Conservation (phyloP, 30 jellyfish, hydroid and myxozoan species). For the Haliclystus octoradiatus region DNA sequence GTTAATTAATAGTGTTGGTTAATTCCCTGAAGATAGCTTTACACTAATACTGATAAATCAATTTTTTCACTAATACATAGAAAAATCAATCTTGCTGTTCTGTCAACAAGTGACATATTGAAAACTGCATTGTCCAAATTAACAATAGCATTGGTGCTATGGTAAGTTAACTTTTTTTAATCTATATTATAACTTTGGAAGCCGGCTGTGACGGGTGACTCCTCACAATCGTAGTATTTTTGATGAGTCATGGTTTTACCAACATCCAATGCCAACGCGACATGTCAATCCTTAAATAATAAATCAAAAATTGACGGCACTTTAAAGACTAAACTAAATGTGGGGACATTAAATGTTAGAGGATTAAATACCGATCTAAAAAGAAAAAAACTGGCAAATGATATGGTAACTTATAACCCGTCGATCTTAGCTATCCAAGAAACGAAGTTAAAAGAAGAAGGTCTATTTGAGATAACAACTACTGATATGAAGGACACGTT, state of each 20-base stretch:
- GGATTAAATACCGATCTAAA: constrained; percentile 3
- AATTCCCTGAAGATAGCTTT: too few relatives aligned
- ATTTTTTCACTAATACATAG: too few relatives aligned
- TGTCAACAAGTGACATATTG: too few relatives aligned
- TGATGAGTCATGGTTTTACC: neutral
- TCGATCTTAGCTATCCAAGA: constrained; percentile 2
- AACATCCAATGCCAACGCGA: neutral
- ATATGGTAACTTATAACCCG: neutral
- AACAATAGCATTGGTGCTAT: too few relatives aligned
- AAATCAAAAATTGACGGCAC: neutral
- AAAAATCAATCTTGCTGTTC: too few relatives aligned
- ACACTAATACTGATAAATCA: too few relatives aligned
- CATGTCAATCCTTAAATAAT: neutral
- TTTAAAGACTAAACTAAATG: neutral
- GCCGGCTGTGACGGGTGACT: constrained; percentile 18
- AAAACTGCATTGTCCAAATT: too few relatives aligned
- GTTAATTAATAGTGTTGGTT: too few relatives aligned
- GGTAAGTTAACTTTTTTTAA: too few relatives aligned
- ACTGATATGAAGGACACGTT: neutral
- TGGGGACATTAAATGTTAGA: constrained; percentile 6
- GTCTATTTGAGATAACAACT: neutral
- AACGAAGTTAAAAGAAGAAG: constrained; percentile 1
- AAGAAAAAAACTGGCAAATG: neutral
- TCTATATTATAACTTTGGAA: too few relatives aligned
- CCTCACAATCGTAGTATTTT: constrained; percentile 6